Conservation (phyloP, 2,113 vertebrate genomes). For the Rallus limicola region DNA sequence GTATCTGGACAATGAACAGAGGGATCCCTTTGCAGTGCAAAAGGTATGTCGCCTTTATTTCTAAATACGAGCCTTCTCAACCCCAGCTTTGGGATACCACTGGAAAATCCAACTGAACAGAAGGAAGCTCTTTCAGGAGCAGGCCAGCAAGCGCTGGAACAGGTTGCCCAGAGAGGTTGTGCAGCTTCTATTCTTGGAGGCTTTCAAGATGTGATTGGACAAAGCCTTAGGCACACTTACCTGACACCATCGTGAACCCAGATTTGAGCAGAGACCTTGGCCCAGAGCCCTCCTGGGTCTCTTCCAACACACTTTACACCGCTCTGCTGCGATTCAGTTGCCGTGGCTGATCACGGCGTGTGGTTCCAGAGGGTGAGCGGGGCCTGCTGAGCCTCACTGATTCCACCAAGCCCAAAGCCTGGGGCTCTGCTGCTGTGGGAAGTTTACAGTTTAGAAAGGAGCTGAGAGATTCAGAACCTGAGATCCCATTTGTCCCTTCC, state of each 20-base stretch:
- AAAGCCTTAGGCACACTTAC: neutral
- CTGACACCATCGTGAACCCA: neutral
- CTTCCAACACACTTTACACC: neutral
- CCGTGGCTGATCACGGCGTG: neutral
- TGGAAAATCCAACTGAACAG: neutral
- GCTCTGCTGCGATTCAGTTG: neutral
- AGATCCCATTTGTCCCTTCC: neutral
- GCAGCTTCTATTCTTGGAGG: neutral
- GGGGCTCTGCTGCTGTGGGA: neutral
- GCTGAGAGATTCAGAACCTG: neutral
- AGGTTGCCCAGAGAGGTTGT: neutral
- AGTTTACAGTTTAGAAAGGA: neutral
- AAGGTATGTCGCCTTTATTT: conserved; percentile 81
- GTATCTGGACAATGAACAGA: conserved; percentile 98
- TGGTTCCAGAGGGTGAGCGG: neutral
- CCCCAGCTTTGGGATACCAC: neutral
- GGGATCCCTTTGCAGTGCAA: conserved; percentile 98
- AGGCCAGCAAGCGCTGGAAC: neutral
- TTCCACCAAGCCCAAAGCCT: neutral
- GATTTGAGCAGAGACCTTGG: neutral
- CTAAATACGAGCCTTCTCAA: neutral
- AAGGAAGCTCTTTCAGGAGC: neutral
- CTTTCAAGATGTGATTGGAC: neutral
- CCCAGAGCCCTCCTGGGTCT: neutral
- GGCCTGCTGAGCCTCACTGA: neutral